Evolutionary conservation across 2,888 invertebrate species (phyloP).

Genomic region (Epistrophe grossulariae): DNA sequence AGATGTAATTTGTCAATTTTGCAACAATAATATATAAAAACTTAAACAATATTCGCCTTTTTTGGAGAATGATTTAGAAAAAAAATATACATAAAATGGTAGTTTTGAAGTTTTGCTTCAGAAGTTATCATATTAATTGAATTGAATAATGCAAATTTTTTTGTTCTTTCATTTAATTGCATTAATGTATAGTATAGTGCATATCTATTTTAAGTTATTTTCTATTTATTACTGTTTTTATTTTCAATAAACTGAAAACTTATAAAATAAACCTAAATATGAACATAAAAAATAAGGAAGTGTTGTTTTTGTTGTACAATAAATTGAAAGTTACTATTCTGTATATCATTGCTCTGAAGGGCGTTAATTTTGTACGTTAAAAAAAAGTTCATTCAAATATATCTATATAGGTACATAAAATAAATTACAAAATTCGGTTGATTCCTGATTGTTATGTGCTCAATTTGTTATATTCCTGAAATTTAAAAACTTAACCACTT

Average conservation of each 20-base stretch:
- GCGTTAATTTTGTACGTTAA: background rate
- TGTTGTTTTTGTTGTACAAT: background rate
- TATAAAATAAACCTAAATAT: slow-evolving; percentile 47
- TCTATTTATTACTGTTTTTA: slow-evolving; percentile 66
- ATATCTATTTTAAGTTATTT: slow-evolving; percentile 47
- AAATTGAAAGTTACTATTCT: background rate
- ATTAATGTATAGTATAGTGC: slow-evolving; percentile 8
- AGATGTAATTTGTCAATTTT: slow-evolving; percentile 71
- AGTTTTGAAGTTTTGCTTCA: slow-evolving; percentile 33
- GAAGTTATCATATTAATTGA: slow-evolving; percentile 1
- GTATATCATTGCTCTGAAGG: too few relatives aligned
- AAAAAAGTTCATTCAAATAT: background rate
- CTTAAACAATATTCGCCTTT: slow-evolving; percentile 51
- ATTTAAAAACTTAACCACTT: too few relatives aligned
- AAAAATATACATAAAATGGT: slow-evolving; percentile 22
- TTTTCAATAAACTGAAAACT: slow-evolving; percentile 57
- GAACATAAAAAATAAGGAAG: background rate
- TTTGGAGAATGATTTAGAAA: slow-evolving; percentile 44
- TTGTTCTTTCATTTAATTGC: slow-evolving; percentile 36
- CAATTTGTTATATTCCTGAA: too few relatives aligned
- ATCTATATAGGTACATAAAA: background rate
- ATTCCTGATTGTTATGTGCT: background rate
- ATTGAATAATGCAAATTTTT: slow-evolving; percentile 50
- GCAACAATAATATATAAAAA: slow-evolving; percentile 42
- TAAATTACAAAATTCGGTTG: background rate